Conservation (phyloP, 2,797 vertebrate genomes). For the Falco peregrinus region DNA sequence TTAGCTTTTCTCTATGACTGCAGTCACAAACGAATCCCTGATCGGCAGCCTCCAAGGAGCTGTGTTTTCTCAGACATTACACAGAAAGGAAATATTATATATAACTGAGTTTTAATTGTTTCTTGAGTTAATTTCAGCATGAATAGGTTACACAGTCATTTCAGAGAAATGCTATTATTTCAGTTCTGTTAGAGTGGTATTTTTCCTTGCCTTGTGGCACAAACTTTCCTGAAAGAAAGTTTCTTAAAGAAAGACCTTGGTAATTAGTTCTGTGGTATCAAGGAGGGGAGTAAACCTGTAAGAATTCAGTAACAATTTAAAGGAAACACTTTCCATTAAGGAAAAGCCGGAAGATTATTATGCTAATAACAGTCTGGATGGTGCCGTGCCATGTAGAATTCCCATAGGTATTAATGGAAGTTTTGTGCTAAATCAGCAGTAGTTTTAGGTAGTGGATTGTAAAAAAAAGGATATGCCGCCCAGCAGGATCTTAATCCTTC, state of each 20-base stretch:
- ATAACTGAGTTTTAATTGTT: slow-evolving; percentile 13
- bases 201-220: neutral
- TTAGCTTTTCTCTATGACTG: slow-evolving; percentile 8
- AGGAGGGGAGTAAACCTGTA: neutral
- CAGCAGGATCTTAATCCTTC: slow-evolving; percentile 33
- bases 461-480: neutral
- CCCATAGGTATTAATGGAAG: neutral
- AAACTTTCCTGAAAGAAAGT: neutral
- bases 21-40: slow-evolving; percentile 14
- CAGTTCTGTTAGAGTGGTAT: neutral
- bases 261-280: neutral
- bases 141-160: neutral
- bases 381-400: neutral
- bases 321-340: neutral
- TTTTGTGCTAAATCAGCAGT: slow-evolving; percentile 43
- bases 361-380: neutral
- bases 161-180: neutral
- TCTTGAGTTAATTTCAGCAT: slow-evolving; percentile 21
- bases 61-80: slow-evolving; percentile 1
- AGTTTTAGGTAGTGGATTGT: slow-evolving; percentile 19
- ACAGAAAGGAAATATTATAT: neutral
- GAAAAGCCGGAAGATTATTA: neutral
- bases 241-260: neutral
- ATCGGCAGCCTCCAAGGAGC: slow-evolving; percentile 6
- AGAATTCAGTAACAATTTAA: neutral